Base-by-base conservation (phyloP, 2,888 invertebrate species). In the Bembecia ichneumoniformis region DNA sequence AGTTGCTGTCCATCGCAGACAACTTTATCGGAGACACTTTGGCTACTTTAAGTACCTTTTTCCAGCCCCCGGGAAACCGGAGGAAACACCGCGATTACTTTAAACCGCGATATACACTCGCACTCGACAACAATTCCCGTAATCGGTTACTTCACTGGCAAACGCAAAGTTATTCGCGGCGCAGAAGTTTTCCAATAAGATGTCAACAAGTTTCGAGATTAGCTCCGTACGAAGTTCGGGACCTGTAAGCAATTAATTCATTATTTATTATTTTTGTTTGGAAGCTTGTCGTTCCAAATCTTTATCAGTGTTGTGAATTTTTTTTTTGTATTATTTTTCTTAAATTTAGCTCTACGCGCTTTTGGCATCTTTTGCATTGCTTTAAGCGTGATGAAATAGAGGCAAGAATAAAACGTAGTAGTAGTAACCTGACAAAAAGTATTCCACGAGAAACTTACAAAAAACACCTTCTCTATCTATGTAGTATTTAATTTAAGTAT, bases 1-100 rank as follows among this genome's bases (percentile, higher is more conserved):
- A 90, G 80, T 91, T 91, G 81, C 89, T 90, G 77, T 91, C 91
- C 91, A 91, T 91, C 63, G 86, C 87, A 57, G 86, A 84, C 73
- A 88, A 76, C 82, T 88, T 88, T 74, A 88, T 86, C 54, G 88
- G 88, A 84, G 87, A 87, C 88, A 88, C 88, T 73, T 88, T 88
- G 82, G 70, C 78, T 68, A 68, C 61, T 83, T 79, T 70, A 54
- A 54, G 20, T 54, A 62, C 60, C 66, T 61, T 43, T 40, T 59
- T 53, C 48, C 50, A 15, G 60, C 62, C 71, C 73, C 76, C 70
- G 79, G 78, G 59, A 47, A 9, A 52, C 77, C 82, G 84, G 82
- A 78, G 79, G 71, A 62, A 52, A 53, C 49, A 47, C 36, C 44
- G 15, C 36, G 11, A 13, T 13, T 11, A 36, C 13, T 50, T 47